phyloP scores from a whole-genome alignment of 2,797 vertebrate genomes.

The Spheniscus humboldti region DNA sequence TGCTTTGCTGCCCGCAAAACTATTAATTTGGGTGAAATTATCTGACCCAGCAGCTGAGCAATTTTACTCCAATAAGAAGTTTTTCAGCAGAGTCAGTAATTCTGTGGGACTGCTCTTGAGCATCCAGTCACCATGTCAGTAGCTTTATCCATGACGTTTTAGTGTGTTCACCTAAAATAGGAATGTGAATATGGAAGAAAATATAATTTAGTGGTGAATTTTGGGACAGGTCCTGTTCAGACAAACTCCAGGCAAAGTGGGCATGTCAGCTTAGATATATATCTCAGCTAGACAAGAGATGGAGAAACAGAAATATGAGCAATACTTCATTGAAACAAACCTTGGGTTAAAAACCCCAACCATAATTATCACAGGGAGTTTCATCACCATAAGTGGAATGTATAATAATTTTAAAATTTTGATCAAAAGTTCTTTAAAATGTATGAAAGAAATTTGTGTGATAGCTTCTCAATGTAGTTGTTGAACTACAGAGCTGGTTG shows the following conservation, averaged over 20 bases:
- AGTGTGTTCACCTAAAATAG: background rate
- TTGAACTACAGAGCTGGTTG: background rate
- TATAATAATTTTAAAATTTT: background rate
- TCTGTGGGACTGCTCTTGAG: background rate
- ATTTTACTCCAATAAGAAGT: background rate
- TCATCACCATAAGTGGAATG: background rate
- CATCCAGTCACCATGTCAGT: fast-evolving
- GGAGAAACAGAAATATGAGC: background rate
- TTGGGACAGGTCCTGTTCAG: background rate
- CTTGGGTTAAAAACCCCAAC: background rate
- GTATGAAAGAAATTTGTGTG: background rate
- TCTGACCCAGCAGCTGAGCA: background rate
- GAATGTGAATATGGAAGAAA: background rate
- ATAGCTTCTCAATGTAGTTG: background rate
- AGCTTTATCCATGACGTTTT: background rate
- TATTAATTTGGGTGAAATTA: background rate
- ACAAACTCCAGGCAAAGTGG: background rate
- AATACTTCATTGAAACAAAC: background rate
- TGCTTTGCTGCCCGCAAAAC: background rate
- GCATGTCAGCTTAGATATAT: background rate
- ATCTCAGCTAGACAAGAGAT: background rate
- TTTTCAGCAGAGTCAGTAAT: background rate
- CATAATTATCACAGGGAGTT: background rate
- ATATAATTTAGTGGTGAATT: background rate
- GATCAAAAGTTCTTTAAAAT: background rate